A percentile compares a stretch with the other conserved stretches of the same genome.
These are phyloP conservation scores for Zoanthus sociatus DNA, from an alignment of 92 coral and sea anemone genomes.

Conservation along the genomic window DNA sequence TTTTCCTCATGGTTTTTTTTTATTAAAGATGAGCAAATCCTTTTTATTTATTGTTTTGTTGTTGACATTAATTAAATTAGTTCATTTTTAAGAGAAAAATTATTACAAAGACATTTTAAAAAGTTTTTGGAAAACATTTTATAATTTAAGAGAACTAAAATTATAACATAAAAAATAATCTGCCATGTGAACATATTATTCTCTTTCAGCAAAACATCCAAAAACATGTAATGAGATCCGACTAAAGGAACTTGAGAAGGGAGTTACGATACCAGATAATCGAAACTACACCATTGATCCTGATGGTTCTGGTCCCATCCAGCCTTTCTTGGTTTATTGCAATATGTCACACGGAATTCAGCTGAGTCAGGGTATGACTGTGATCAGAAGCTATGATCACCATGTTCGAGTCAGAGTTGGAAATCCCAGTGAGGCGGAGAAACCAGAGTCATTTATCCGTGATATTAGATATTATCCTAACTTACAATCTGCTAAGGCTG, in stretches of 20 bases:
- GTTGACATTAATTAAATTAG: too few relatives aligned
- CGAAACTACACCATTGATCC: slow-evolving; percentile 76
- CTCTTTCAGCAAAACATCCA: slow-evolving; percentile 55
- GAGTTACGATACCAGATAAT: background rate
- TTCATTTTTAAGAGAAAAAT: too few relatives aligned
- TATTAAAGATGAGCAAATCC: too few relatives aligned
- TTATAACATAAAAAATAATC: too few relatives aligned
- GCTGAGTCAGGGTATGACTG: slow-evolving; percentile 64
- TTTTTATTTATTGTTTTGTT: too few relatives aligned
- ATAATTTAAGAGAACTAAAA: too few relatives aligned
- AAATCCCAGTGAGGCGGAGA: slow-evolving; percentile 50
- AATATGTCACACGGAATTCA: slow-evolving; percentile 72
- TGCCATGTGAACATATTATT: background rate
- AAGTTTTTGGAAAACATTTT: too few relatives aligned
- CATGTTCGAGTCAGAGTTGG: slow-evolving; percentile 50
- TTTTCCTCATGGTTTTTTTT: too few relatives aligned
- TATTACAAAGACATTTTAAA: too few relatives aligned
- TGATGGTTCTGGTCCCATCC: slow-evolving; percentile 83
- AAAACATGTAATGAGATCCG: slow-evolving; percentile 63
- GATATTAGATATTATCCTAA: slow-evolving; percentile 67
- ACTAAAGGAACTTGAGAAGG: background rate
- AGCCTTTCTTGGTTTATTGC: slow-evolving; percentile 62
- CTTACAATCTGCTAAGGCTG: slow-evolving; percentile 67
- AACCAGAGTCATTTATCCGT: slow-evolving; percentile 55
- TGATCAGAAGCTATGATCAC: slow-evolving; percentile 41